These are phyloP conservation scores for Actenoides lindsayi DNA, from an alignment of 2,113 vertebrate species.

Conservation along the genomic window DNA sequence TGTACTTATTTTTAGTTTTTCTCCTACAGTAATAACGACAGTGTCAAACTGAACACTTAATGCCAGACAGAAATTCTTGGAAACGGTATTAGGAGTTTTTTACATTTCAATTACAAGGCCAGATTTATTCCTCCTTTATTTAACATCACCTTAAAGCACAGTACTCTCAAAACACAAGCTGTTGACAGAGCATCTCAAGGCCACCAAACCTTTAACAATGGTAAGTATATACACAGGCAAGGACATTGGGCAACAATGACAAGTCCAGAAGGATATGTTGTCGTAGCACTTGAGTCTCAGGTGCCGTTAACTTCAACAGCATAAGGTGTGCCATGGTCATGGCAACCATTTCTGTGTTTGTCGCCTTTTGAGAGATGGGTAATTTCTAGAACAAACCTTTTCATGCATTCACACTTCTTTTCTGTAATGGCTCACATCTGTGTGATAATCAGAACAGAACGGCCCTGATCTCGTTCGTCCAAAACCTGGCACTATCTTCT, in stretches of 20 bases:
- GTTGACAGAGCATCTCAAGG: neutral
- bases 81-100: neutral
- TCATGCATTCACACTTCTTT: neutral
- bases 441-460: neutral
- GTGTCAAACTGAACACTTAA: neutral
- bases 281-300: neutral
- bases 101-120: neutral
- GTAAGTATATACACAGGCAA: neutral
- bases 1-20: neutral
- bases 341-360: neutral
- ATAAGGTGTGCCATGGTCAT: neutral
- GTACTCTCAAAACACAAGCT: neutral
- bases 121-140: neutral
- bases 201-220: neutral
- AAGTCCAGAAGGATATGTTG: neutral
- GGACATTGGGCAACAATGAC: neutral
- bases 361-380: neutral
- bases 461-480: neutral
- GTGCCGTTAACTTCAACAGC: neutral
- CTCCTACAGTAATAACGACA: neutral
- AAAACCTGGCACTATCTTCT: neutral
- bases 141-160: neutral
- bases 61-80: neutral
- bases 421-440: neutral
- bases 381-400: neutral